phyloP scores from a whole-genome alignment of 2,797 vertebrate genomes.

The Enteromius radiatus region DNA sequence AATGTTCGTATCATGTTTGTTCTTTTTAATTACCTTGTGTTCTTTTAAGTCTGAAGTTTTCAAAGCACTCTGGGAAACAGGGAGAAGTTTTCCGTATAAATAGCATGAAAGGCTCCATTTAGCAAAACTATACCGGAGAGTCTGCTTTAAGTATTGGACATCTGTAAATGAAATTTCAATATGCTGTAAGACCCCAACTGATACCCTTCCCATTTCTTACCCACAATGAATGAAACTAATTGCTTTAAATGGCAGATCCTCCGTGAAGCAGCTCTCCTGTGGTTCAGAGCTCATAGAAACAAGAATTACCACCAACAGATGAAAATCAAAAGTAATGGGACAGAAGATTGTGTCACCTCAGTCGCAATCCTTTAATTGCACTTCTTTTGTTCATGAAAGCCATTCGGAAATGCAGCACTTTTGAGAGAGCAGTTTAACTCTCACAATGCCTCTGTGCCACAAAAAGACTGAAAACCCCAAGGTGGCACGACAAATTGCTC shows the following conservation, averaged over 20 bases:
- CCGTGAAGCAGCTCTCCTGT: constrained; percentile 55
- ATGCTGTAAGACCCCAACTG: constrained; percentile 57
- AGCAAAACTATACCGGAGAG: constrained; percentile 52
- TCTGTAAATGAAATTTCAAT: constrained; percentile 58
- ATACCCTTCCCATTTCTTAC: constrained; percentile 52
- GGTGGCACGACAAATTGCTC: constrained; percentile 63
- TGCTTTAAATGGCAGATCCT: constrained; percentile 62
- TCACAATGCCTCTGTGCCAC: constrained; percentile 41
- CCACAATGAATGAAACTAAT: constrained; percentile 60
- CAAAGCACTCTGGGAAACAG: constrained; percentile 57
- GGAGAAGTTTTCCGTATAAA: constrained; percentile 52
- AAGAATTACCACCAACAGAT: constrained; percentile 62
- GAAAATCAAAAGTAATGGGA: constrained; percentile 60
- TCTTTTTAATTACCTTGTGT: constrained; percentile 60
- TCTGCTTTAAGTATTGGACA: constrained; percentile 60
- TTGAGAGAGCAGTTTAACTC: constrained; percentile 55
- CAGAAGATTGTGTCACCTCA: constrained; percentile 57
- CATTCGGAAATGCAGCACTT: constrained; percentile 52
- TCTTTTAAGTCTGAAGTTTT: constrained; percentile 58
- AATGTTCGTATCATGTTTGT: constrained; percentile 56
- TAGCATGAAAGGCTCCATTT: constrained; percentile 61
- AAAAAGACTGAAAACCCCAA: constrained; percentile 36
- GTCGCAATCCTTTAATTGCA: constrained; percentile 60
- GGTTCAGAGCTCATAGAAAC: constrained; percentile 57
- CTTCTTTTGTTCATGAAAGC: constrained; percentile 60